A percentile compares a stretch with the other conserved stretches of the same genome.
phyloP scores from a whole-genome alignment of 2,797 vertebrate species.

The Chaetodon trifasciatus region DNA sequence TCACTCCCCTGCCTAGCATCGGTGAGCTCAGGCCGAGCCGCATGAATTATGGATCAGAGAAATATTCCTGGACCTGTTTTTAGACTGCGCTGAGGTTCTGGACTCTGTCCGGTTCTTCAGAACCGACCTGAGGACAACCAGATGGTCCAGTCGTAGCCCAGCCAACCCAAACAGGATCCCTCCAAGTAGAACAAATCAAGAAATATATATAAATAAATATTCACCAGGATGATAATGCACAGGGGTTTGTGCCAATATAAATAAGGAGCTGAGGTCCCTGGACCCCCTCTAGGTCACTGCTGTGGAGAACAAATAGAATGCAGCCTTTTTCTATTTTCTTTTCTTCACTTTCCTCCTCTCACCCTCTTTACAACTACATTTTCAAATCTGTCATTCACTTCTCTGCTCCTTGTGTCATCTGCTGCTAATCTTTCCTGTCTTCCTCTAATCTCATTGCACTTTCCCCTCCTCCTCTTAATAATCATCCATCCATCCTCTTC shows the following conservation, averaged over 20 bases:
- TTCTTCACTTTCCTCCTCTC: slow-evolving; percentile 20
- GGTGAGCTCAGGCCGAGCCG: slow-evolving; percentile 26
- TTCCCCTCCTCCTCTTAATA: slow-evolving; percentile 20
- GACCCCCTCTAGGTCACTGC: slow-evolving; percentile 47
- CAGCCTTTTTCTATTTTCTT: slow-evolving; percentile 32
- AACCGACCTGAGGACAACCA: slow-evolving; percentile 75
- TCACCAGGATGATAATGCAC: slow-evolving; percentile 72
- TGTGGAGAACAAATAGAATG: slow-evolving; percentile 47
- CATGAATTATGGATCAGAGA: slow-evolving; percentile 74
- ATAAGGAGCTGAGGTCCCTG: slow-evolving; percentile 61
- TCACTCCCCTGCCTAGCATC: slow-evolving; percentile 49
- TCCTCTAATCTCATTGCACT: slow-evolving; percentile 30
- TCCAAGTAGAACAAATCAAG: slow-evolving; percentile 68
- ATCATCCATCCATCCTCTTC: slow-evolving; percentile 20
- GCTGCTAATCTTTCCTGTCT: slow-evolving; percentile 47
- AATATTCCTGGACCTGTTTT: slow-evolving; percentile 64
- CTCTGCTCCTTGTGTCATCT: slow-evolving; percentile 18
- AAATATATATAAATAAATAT: slow-evolving; percentile 78
- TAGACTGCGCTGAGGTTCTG: slow-evolving; percentile 53
- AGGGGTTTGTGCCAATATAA: slow-evolving; percentile 60
- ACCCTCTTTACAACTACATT: neutral
- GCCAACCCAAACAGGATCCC: slow-evolving; percentile 76
- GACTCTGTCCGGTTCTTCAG: slow-evolving; percentile 60
- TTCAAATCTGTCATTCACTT: slow-evolving; percentile 34
- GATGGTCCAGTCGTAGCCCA: slow-evolving; percentile 63